Base-by-base conservation (phyloP, 1,140 invertebrate genomes). In the Drosophila burlai region DNA sequence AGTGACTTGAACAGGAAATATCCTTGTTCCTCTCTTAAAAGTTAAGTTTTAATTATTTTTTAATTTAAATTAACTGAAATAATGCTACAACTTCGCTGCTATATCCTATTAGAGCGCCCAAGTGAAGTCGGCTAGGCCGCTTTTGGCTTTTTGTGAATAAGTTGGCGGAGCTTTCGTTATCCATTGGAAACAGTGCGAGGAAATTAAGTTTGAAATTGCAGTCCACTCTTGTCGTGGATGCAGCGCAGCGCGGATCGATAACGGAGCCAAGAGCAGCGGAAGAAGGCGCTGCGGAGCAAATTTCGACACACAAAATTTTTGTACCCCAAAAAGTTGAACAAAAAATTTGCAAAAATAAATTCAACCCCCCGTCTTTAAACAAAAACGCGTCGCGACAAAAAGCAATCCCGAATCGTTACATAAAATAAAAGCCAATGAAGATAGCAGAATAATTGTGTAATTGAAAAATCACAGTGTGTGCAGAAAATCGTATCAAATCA, bases 201-300 rank as follows among this genome's bases (percentile, higher is more conserved):
- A 76, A 92, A 83, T 82, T 85, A 80, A 87, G 91, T 91, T 86
- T 81, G 73, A 89, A 92, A 92, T 91, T 92, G 91, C 91, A 92
- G 87, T 92, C 89, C 84, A 92, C 91, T 92, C 86, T 91, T 87
- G 91, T 92, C 91, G 91, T 91, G 91, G 80, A 83, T 92, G 91
- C 91, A 92, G 91, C 79, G 74, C 81, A 92, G 91, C 79, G 74
- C 81, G 91, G 83, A 92, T 92, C 91, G 91, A 92, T 92, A 92
- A 79, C 87, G 84, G 71, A 74, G 71, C 69, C 65, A 64, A 75
- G 55, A 86, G 80, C 71, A 90, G 86, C 82, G 79, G 72, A 79
- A 66, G 66, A 79, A 66, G 63, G 64, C 47, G 54, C 64, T 76
- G 66, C 54, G 50, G 62, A 80, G 55, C 49, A 80, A 91, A 68